Base-by-base conservation (phyloP, 2,888 invertebrate genomes). In the Drosophila peninsularis region DNA sequence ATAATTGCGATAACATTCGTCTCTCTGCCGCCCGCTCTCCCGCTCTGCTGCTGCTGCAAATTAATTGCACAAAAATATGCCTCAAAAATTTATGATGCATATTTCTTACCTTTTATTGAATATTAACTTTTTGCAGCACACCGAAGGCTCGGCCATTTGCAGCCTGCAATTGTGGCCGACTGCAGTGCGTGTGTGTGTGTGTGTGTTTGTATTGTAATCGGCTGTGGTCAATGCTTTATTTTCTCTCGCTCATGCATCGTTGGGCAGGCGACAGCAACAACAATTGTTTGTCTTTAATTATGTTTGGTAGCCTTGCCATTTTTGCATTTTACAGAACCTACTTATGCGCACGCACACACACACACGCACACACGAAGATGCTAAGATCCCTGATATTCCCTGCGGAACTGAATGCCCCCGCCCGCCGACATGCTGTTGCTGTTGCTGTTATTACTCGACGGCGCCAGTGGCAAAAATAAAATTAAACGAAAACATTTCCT, bases 401-500 rank as follows among this genome's bases (percentile, higher is more conserved):
- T 65, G 36, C 30, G 54, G 17, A 71, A 49, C 65, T 24, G 44
- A 32, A 52, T 19, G 17, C 27, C 36, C 30, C n/a, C 21, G 17
- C 17, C 45, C 1, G n/a, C 24, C 17, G 14, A 17, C 41, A 24
- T 44, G 30, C 49, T 69, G 64, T 69, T 78, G 79, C 80, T 72
- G 66, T 69, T 78, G 85, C 80, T 72, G 78, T 78, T 87, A 80
- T 87, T 90, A 76, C 62, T 70, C 75, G 80, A 70, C 67, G 74
- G 64, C 62, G 89, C 89, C 90, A 79, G 50, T 72, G 83, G 89
- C 89, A 53, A 87, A 83, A 87, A 90, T 82, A 84, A 90, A 90
- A 90, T 90, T 90, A 90, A 90, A 90, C 76, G 86, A 90, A 90
- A 90, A 90, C 88, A 90, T 88, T 89, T 90, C 86, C 80, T 84